Evolutionary conservation across 2,888 invertebrate species (phyloP).

Genomic region (Tryphoninae sp.): DNA sequence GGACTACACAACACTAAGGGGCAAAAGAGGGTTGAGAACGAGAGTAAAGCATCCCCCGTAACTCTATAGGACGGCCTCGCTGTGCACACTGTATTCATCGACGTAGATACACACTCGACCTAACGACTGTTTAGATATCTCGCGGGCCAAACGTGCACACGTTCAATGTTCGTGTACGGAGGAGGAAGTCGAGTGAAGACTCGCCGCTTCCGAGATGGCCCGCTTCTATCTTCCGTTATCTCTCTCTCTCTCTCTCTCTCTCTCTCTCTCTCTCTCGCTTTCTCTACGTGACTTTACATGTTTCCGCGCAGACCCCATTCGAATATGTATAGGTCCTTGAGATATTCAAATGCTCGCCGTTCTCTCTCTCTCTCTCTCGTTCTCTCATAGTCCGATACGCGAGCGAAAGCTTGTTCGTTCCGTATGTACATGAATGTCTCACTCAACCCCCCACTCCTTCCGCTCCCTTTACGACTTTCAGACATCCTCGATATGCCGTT

Average conservation of each 20-base stretch:
- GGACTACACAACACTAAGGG: conserved; percentile 1
- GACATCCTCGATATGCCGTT: neutral
- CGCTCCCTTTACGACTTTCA: conserved; percentile 26
- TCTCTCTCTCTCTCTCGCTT: conserved; percentile 15
- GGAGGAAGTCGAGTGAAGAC: conserved; percentile 42
- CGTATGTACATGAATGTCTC: neutral
- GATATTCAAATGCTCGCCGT: conserved; percentile 52
- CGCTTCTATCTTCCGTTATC: conserved; percentile 60
- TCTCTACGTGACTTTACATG: conserved; percentile 3
- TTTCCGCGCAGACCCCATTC: conserved; percentile 44
- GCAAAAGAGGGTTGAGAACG: conserved; percentile 36
- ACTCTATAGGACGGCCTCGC: conserved; percentile 58
- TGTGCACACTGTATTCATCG: conserved; percentile 60
- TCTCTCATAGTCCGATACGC: conserved; percentile 24
- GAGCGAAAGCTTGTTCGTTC: conserved; percentile 28
- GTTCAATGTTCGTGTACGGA: conserved; percentile 24
- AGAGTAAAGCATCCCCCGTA: conserved; percentile 61
- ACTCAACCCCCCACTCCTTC: neutral
- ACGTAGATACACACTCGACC: conserved; percentile 59
- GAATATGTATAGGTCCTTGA: conserved; percentile 56
- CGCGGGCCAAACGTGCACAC: conserved; percentile 31
- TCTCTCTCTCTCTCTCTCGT: neutral
- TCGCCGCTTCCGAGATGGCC: conserved; percentile 52
- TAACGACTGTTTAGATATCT: conserved; percentile 67
- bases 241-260: conserved; percentile 15